These are phyloP conservation scores for Pristionchus exspectatus DNA, from an alignment of 2,888 invertebrate species.

Conservation along the genomic window DNA sequence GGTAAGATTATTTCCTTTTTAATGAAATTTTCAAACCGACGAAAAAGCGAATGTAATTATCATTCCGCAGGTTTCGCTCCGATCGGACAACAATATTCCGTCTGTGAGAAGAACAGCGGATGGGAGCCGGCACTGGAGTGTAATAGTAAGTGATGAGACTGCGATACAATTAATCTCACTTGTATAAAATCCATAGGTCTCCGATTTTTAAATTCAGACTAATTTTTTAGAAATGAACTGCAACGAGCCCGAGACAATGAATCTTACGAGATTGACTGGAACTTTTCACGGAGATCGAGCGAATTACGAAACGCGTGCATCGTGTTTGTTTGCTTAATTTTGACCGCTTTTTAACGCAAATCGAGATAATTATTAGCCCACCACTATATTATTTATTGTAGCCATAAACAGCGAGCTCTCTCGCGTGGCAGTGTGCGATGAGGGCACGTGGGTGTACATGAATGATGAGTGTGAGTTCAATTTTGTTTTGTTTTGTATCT, in stretches of 20 bases:
- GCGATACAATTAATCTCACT: neutral
- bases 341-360: no score
- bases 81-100: neutral
- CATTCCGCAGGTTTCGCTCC: neutral
- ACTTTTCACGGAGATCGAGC: conserved; percentile 24
- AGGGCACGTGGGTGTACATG: conserved; percentile 35
- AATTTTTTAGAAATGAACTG: neutral
- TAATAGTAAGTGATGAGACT: neutral
- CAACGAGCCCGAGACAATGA: neutral
- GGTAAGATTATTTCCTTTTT: no score
- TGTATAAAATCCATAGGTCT: neutral
- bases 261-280: neutral
- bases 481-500: no score
- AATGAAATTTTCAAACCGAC: no score
- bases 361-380: no score
- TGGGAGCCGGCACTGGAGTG: neutral
- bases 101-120: neutral
- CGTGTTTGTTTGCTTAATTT: neutral
- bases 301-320: neutral
- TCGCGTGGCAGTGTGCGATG: conserved; percentile 24
- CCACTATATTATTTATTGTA: neutral
- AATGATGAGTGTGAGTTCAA: conserved; percentile 20
- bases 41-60: neutral
- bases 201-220: neutral
- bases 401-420: neutral